Evolutionary conservation across 1,140 invertebrate species (phyloP), one percentile per base, ranked within the genome.

Genomic region (Drosophila teissieri): DNA sequence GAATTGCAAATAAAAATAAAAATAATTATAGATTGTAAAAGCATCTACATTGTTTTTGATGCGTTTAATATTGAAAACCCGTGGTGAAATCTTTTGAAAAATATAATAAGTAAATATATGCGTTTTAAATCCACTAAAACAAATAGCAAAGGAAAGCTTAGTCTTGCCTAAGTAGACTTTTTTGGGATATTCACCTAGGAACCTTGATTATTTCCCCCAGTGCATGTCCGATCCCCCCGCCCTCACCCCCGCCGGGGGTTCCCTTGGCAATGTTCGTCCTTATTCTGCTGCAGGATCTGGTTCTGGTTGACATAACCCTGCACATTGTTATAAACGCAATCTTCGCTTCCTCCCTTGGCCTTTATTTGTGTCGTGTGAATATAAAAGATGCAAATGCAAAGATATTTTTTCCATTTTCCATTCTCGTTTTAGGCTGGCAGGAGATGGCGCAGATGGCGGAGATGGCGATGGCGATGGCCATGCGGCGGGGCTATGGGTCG

Each of bases 351-450:
- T 39, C 49, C 55, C 56, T 63, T 61, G 67, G 67, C 67, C 57
- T 73, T 73, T 73, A 61, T 46, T 73, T 73, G 69, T 73, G 68
- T 73, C 62, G 73, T 86, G 77, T 73, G 73, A 77, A 81, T 86
- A 80, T 78, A 74, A 81, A 78, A 85, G 81, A 85, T 85, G 81
- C 82, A 85, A 85, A 86, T 85, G 73, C 63, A 86, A 78, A 86
- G 82, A 86, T 85, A 86, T 86, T 85, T 81, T 80, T 76, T 68
- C 55, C 70, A 74, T 80, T 79, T 76, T 76, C 62, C 73, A 67
- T 84, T 84, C 86, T 60, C 69, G 81, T 86, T 86, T 51, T 72
- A 48, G 54, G 52, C 58, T 48, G 27, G 44, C 68, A 62, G 58
- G 42, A 48, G 27, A 19, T 19, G 19, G 45, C 42, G 44, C 51